phyloP scores from a whole-genome alignment of 2,797 vertebrate species.

The Harpagifer antarcticus region DNA sequence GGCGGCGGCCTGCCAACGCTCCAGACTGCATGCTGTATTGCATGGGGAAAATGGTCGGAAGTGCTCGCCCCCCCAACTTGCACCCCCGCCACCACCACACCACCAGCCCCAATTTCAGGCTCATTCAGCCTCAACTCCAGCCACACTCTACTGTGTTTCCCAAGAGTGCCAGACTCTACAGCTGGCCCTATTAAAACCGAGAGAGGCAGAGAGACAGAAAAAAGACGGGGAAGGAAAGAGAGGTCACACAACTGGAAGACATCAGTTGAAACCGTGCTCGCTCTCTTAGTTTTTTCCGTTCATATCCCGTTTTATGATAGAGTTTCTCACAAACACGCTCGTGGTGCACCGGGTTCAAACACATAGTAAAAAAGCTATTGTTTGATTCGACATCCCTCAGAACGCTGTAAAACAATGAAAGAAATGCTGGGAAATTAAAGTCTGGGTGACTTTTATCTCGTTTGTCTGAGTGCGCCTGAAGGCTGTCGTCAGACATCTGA shows the following conservation, averaged over 20 bases:
- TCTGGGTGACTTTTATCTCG: constrained; percentile 79
- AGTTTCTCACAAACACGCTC: constrained; percentile 84
- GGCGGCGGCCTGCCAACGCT: constrained; percentile 71
- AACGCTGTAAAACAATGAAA: constrained; percentile 77
- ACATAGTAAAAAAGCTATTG: constrained; percentile 82
- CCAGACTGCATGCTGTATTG: constrained; percentile 76
- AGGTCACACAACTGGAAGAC: constrained; percentile 87
- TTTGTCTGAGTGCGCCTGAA: constrained; percentile 74
- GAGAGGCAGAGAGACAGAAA: constrained; percentile 79
- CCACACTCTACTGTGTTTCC: constrained; percentile 81
- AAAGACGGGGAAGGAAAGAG: constrained; percentile 79
- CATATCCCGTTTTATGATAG: constrained; percentile 85
- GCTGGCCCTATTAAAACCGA: constrained; percentile 85
- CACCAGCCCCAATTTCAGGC: constrained; percentile 75
- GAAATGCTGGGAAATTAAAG: constrained; percentile 79
- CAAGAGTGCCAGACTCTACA: constrained; percentile 82
- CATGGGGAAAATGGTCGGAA: constrained; percentile 81
- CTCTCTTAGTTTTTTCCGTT: constrained; percentile 82
- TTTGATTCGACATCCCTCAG: constrained; percentile 79
- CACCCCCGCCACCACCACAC: constrained; percentile 63
- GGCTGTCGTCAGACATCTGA: constrained; percentile 71
- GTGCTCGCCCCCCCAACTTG: constrained; percentile 74
- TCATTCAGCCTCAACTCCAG: constrained; percentile 78
- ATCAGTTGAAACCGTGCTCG: constrained; percentile 81
- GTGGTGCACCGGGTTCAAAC: constrained; percentile 82